Evolutionary conservation across 2,888 invertebrate species (phyloP), one percentile per base, ranked within the genome.

Genomic region (Copidosoma aretas): DNA sequence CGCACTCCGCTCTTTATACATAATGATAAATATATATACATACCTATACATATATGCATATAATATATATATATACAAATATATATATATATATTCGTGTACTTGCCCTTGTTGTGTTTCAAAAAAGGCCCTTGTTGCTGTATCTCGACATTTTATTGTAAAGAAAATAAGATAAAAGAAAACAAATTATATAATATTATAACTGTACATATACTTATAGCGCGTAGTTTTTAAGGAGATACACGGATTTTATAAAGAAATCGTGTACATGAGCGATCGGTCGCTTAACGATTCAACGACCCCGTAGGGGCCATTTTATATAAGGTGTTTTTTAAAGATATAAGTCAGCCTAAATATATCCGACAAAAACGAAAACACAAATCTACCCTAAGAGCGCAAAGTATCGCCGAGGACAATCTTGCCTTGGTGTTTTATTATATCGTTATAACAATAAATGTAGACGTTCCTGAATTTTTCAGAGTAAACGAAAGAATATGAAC

Each of bases 81-180:
- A 62, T 4, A 71, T 65, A 76, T 70, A 74, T 71, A 62, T 58
- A 64, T 67, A 62, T 63, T 60, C 60, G 63, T 79, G 75, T 76
- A 79, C 77, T 79, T 79, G 78, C 78, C 80, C 78, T 81, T 82
- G 82, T 82, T 82, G 80, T 81, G 82, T 82, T 82, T 80, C 65
- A 17, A 32, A 32, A 46, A 72, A 67, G 39, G 60, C 63, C 71
- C 69, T 69, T 72, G 71, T 72, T 72, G 79, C 78, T 79, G 77
- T 75, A 75, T 77, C 78, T 80, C 77, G 76, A 82, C 82, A 82
- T 82, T 83, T 81, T 81, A 82, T 83, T 79, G 80, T 76, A 78
- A 70, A 72, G 61, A 67, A 56, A 43, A 66, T n/a, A 57, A 14
- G 56, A 62, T 39, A 32, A 8, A 8, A 32, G 8, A 32, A 32